Percentiles rank a stretch among this genome's conserved stretches.
Evolutionary conservation across 2,888 invertebrate species (phyloP).

Genomic region (Trilocha varians): DNA sequence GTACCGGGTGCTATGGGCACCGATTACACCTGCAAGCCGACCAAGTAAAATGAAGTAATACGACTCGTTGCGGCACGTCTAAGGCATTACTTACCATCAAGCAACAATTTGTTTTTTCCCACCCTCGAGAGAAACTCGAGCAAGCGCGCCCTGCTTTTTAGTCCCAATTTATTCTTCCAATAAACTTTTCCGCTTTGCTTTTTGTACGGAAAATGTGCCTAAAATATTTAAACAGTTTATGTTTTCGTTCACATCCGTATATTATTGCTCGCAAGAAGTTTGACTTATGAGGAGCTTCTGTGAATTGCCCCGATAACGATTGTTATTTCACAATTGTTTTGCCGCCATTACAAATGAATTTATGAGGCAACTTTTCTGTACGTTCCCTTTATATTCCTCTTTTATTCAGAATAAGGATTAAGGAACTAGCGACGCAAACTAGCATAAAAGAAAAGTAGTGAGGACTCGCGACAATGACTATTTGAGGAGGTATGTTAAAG

Average conservation of each 20-base stretch:
- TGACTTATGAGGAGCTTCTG: not conserved
- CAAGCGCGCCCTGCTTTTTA: slow-evolving; percentile 56
- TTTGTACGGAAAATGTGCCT: slow-evolving; percentile 48
- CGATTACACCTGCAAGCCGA: slow-evolving; percentile 37
- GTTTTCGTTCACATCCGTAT: slow-evolving; percentile 40
- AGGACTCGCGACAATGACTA: slow-evolving; percentile 38
- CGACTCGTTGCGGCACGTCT: slow-evolving; percentile 51
- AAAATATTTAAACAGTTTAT: slow-evolving; percentile 64
- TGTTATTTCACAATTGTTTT: slow-evolving; percentile 14
- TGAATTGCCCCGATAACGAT: slow-evolving; percentile 12
- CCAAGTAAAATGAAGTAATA: slow-evolving; percentile 55
- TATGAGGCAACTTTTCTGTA: too few species aligned
- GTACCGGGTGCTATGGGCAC: slow-evolving; percentile 15
- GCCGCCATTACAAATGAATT: slow-evolving; percentile 11
- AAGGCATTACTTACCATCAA: slow-evolving; percentile 61
- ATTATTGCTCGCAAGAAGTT: slow-evolving; percentile 32
- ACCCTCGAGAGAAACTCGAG: slow-evolving; percentile 52
- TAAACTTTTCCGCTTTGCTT: slow-evolving; percentile 59
- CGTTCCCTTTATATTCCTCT: too few species aligned
- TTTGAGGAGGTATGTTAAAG: slow-evolving; percentile 46
- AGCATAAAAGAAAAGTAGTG: slow-evolving; percentile 23
- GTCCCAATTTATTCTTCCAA: slow-evolving; percentile 64
- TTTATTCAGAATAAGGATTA: too few species aligned
- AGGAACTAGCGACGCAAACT: too few species aligned
- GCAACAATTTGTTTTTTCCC: slow-evolving; percentile 63